phyloP scores from a whole-genome alignment of 2,797 vertebrate species.

The Halcyon smyrnensis region DNA sequence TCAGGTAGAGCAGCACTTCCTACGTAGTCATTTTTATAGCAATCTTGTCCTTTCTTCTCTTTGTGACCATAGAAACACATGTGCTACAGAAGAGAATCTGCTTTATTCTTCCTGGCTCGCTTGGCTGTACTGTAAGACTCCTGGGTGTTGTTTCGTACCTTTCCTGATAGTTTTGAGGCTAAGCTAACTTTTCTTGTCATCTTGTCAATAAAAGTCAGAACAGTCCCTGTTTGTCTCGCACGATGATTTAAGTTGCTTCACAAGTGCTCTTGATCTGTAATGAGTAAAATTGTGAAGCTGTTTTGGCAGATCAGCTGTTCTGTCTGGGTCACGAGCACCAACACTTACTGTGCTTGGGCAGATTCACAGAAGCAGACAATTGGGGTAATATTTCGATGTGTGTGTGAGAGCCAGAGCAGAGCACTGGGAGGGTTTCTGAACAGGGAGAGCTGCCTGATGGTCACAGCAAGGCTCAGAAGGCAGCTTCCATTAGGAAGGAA shows the following conservation, averaged over 20 bases:
- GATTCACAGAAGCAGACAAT: neutral
- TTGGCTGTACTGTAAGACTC: neutral
- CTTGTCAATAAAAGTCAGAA: neutral
- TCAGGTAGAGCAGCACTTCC: slow-evolving; percentile 12
- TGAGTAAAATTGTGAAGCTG: neutral
- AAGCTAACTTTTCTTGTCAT: neutral
- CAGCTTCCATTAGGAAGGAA: neutral
- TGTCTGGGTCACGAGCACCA: slow-evolving; percentile 20
- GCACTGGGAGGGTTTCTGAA: neutral
- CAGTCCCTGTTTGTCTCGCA: neutral
- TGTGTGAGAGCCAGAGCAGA: neutral
- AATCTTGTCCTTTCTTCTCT: slow-evolving; percentile 37
- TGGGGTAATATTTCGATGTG: neutral
- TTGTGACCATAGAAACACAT: slow-evolving; percentile 61
- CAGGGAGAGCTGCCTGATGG: neutral
- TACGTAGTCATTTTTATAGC: neutral
- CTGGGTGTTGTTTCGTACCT: neutral
- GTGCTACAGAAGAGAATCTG: neutral
- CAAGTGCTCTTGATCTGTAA: slow-evolving; percentile 14
- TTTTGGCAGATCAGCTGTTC: slow-evolving; percentile 30
- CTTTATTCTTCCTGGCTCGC: neutral
- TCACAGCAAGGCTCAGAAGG: neutral
- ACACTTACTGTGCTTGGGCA: neutral
- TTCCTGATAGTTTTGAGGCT: neutral
- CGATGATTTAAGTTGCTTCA: slow-evolving; percentile 11